These are phyloP conservation scores for Liolophura sinensis DNA, from an alignment of 1,140 invertebrate genomes.

Conservation along the genomic window DNA sequence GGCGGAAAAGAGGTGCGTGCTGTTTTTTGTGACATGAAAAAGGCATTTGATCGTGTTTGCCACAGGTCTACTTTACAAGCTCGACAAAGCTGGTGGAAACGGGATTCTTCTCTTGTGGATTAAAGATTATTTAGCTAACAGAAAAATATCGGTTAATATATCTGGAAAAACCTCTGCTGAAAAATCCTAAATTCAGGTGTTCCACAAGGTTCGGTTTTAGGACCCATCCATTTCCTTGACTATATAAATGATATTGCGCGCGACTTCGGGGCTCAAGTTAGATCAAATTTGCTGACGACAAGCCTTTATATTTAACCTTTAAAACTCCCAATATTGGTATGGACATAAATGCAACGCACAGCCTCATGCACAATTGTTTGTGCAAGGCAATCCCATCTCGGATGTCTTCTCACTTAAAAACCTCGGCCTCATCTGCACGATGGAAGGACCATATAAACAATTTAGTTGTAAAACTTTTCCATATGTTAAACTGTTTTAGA, in stretches of 20 bases:
- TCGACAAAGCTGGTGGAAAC: conserved; percentile 4
- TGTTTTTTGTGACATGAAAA: conserved; percentile 19
- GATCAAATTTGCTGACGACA: conserved; percentile 15
- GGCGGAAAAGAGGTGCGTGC: conserved; percentile 10
- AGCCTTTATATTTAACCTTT: conserved; percentile 2
- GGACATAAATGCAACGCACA: too few species aligned
- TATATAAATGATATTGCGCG: conserved; percentile 14
- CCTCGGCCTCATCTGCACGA: too few species aligned
- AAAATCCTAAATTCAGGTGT: too few species aligned
- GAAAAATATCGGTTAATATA: too few species aligned
- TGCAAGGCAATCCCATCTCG: too few species aligned
- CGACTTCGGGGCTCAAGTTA: background rate
- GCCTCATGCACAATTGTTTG: too few species aligned
- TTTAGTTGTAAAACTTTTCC: too few species aligned
- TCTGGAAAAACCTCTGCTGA: too few species aligned
- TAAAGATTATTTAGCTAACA: too few species aligned
- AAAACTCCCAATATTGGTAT: background rate
- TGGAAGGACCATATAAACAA: too few species aligned
- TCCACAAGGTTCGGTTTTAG: conserved; percentile 13
- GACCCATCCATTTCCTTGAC: conserved; percentile 8
- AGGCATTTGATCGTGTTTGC: conserved; percentile 18
- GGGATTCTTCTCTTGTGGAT: conserved; percentile 9
- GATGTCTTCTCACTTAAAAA: too few species aligned
- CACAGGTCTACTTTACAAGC: conserved; percentile 13
- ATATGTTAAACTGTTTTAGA: too few species aligned